These are phyloP conservation scores for Nebria ingens DNA, from an alignment of 1,140 invertebrate genomes.

Conservation along the genomic window DNA sequence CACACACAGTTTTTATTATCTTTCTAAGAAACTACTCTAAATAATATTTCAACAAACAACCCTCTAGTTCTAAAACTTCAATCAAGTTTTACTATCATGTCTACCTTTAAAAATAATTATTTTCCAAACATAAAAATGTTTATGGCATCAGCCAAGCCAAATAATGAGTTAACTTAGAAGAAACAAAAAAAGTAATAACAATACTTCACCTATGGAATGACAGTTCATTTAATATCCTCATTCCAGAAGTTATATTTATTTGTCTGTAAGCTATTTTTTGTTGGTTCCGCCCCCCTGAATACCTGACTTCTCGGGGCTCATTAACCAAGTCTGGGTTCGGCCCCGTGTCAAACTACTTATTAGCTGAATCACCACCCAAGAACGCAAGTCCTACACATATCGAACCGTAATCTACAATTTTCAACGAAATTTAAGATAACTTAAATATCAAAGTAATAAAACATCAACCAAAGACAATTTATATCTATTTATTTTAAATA, in stretches of 20 bases:
- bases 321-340: neutral
- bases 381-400: no score
- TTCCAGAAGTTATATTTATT: constrained; percentile 1
- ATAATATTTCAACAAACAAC: neutral
- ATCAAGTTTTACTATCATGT: neutral
- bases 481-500: neutral
- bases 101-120: neutral
- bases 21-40: neutral
- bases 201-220: neutral
- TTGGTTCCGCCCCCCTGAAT: neutral
- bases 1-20: neutral
- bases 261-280: neutral
- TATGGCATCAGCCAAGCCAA: no score
- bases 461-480: neutral
- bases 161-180: neutral
- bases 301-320: neutral
- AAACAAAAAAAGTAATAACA: neutral
- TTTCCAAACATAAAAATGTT: neutral
- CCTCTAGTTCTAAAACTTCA: neutral
- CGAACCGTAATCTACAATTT: no score
- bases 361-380: neutral
- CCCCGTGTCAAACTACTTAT: constrained; percentile 6
- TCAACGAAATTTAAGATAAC: neutral
- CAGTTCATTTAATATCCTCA: constrained; percentile 5
- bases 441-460: neutral